A percentile compares a stretch with the other conserved stretches of the same genome.
These are phyloP conservation scores for Caenorhabditis sp. DNA, from an alignment of 2,888 invertebrate genomes.

Conservation along the genomic window DNA sequence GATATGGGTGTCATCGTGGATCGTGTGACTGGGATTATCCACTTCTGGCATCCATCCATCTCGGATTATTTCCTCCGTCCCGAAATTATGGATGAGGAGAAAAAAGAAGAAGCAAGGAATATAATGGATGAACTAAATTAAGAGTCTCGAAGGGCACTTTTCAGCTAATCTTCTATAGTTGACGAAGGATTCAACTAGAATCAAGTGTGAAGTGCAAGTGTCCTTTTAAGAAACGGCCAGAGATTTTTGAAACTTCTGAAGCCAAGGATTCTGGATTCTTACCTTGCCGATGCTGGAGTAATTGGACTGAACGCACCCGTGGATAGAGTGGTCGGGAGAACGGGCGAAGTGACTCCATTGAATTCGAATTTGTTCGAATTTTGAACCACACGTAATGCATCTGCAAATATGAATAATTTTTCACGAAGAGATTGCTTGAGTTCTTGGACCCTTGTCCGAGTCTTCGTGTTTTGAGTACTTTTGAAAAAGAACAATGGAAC, in stretches of 20 bases:
- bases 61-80: slow-evolving; percentile 45
- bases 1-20: slow-evolving; percentile 47
- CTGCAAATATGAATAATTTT: too few species aligned
- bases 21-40: slow-evolving; percentile 50
- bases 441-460: too few species aligned
- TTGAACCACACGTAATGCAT: slow-evolving; percentile 66
- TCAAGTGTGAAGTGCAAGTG: slow-evolving; percentile 30
- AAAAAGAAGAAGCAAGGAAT: background rate
- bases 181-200: slow-evolving; percentile 19
- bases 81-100: slow-evolving; percentile 30
- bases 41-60: slow-evolving; percentile 26
- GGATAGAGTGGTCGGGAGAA: slow-evolving; percentile 24
- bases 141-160: slow-evolving; percentile 22
- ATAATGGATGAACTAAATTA: slow-evolving; percentile 47
- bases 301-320: slow-evolving; percentile 46
- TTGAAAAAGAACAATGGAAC: slow-evolving; percentile 39
- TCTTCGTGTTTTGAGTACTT: slow-evolving; percentile 11
- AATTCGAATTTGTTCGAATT: slow-evolving; percentile 63
- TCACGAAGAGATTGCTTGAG: background rate
- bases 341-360: slow-evolving; percentile 43
- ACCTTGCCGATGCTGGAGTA: slow-evolving; percentile 58
- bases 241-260: background rate
- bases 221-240: background rate
- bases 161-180: slow-evolving; percentile 42
- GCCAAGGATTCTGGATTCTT: background rate